These are phyloP conservation scores for Drosophila suzukii DNA, from an alignment of 1,140 invertebrate genomes.

Conservation along the genomic window DNA sequence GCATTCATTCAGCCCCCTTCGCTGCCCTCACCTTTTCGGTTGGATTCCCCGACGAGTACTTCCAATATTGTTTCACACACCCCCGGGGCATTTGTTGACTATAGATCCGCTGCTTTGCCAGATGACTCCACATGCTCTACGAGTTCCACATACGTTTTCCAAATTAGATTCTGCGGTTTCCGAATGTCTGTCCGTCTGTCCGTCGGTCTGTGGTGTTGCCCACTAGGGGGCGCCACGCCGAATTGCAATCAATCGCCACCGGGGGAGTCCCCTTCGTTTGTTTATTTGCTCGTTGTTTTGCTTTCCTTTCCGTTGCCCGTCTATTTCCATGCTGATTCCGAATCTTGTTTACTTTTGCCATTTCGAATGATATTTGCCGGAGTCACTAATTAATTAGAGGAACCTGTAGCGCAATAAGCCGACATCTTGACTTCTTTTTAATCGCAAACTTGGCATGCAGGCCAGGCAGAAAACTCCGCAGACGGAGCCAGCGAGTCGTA, in stretches of 20 bases:
- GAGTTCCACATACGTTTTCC: constrained; percentile 35
- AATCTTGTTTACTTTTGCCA: constrained; percentile 14
- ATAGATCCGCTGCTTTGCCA: constrained; percentile 21
- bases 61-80: constrained; percentile 56
- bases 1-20: constrained; percentile 33
- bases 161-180: constrained; percentile 76
- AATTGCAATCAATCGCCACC: constrained; percentile 34
- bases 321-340: constrained; percentile 1
- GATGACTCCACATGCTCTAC: constrained; percentile 59
- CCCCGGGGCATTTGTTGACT: constrained; percentile 32
- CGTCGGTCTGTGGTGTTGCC: neutral
- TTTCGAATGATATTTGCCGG: constrained; percentile 42
- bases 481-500: constrained; percentile 42
- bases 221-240: constrained; percentile 6
- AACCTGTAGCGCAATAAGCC: constrained; percentile 35
- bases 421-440: constrained; percentile 49
- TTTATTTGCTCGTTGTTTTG: constrained; percentile 51
- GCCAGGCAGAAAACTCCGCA: constrained; percentile 32
- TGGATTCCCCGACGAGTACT: constrained; percentile 1
- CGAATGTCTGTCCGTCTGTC: constrained; percentile 14
- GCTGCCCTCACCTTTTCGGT: neutral
- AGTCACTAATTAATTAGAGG: constrained; percentile 66
- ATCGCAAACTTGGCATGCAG: constrained; percentile 65
- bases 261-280: constrained; percentile 33
- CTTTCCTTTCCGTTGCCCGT: neutral